Percentiles rank a stretch among this genome's conserved stretches.
Evolutionary conservation across 2,888 invertebrate genomes (phyloP).

Genomic region (Cosmorhoe ocellata): DNA sequence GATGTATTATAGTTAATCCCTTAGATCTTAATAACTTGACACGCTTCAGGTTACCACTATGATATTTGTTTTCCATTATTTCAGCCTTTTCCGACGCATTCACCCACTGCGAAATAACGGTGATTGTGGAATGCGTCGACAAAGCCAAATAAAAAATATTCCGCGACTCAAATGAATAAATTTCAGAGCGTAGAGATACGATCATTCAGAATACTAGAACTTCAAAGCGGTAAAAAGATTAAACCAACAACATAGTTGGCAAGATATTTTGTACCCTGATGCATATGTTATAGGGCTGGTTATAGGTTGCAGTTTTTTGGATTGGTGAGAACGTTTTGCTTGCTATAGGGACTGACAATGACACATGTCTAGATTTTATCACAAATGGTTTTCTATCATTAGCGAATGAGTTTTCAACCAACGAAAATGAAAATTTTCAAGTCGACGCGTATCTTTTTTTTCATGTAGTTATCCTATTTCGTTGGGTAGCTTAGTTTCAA

Average conservation of each 20-base stretch:
- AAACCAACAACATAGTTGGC: constrained; percentile 27
- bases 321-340: constrained; percentile 41
- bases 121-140: constrained; percentile 8
- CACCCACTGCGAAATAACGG: constrained; percentile 3
- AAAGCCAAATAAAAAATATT: constrained; percentile 16
- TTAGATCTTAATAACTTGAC: no score
- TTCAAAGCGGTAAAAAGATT: constrained; percentile 38
- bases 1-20: no score
- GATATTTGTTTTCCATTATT: background rate
- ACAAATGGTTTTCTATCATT: constrained; percentile 59
- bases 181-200: constrained; percentile 13
- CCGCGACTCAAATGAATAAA: constrained; percentile 17
- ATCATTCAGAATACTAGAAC: constrained; percentile 37
- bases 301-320: constrained; percentile 9
- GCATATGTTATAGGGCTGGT: background rate
- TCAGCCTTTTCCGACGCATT: constrained; percentile 8
- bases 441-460: no score
- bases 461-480: no score
- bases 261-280: constrained; percentile 13
- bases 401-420: constrained; percentile 39
- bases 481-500: no score
- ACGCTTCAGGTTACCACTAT: no score
- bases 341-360: constrained; percentile 57
- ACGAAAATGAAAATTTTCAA: no score
- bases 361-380: constrained; percentile 62